Evolutionary conservation across 2,113 vertebrate species (phyloP), one percentile per base, ranked within the genome.

Genomic region (Aptenodytes patagonicus): DNA sequence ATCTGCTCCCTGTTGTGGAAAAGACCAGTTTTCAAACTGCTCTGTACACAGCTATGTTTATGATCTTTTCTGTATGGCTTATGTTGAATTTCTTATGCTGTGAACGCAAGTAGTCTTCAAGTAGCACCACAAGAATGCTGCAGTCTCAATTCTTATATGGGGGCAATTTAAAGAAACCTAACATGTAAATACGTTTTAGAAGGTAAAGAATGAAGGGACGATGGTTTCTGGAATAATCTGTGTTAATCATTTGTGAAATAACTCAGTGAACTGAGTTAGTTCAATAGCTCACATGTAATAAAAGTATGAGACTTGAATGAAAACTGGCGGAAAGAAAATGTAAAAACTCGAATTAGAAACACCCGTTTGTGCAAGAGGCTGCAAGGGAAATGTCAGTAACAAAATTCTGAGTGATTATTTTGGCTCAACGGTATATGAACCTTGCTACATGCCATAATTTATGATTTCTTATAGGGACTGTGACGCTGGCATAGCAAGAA

Each of bases 321-420:
- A 97, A 96, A 87, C 16, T 9, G 38, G 68, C 57, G 12, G 82
- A 88, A 89, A 71, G 52, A 93, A 97, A 96, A 95, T 65, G 36
- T 89, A 89, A 97, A 95, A 95, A 72, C 40, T 68, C 83, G 44
- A 49, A 90, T 97, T 95, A 80, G 75, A 96, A 98, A 95, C 80
- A 71, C 14, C 2, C 4, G 12, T 91, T 95, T 94, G 71, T 69
- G 78, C 34, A 93, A 90, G 80, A 90, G 36, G 49, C 91, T 96
- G 81, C 90, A 88, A 97, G 92, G 68, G 61, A 97, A 95, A 95
- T 70, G 46, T 88, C 38, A 20, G 66, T 72, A 96, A 84, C 77
- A 55, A 86, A 91, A 91, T 95, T 95, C 82, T 75, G 82, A 95
- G 95, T 90, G 58, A 47, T 54, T 77, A 65, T 81, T 88, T 97